Evolutionary conservation across 2,888 invertebrate genomes (phyloP).

Genomic region (Leptinotarsa rubiginosa): DNA sequence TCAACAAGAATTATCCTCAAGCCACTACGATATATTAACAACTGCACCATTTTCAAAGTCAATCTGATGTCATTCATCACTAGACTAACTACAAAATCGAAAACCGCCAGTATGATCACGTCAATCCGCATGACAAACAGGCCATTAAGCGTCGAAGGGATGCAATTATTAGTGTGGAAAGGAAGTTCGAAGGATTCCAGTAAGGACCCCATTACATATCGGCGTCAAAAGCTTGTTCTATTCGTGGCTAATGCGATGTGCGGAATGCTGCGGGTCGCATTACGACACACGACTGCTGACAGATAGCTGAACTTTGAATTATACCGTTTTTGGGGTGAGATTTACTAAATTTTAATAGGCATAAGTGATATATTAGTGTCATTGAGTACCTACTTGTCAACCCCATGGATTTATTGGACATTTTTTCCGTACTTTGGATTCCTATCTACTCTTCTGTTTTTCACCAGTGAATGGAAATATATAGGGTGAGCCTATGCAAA

Average conservation of each 20-base stretch:
- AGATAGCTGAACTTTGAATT: slow-evolving; percentile 48
- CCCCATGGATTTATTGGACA: neutral
- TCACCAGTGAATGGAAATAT: too few species aligned
- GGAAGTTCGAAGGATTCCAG: slow-evolving; percentile 35
- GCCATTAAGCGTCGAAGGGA: slow-evolving; percentile 43
- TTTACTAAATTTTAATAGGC: slow-evolving; percentile 29
- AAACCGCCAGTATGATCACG: too few species aligned
- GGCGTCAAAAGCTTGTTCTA: slow-evolving; percentile 40
- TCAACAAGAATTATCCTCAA: too few species aligned
- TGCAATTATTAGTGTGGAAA: slow-evolving; percentile 39
- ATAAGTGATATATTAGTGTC: neutral
- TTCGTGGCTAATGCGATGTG: slow-evolving; percentile 55
- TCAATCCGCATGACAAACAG: slow-evolving; percentile 30
- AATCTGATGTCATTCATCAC: too few species aligned
- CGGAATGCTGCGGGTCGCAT: slow-evolving; percentile 58
- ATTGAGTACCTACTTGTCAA: neutral
- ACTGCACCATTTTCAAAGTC: too few species aligned
- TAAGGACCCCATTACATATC: neutral
- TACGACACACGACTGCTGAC: slow-evolving; percentile 58
- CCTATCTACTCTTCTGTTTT: too few species aligned
- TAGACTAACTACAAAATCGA: too few species aligned
- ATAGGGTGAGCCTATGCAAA: too few species aligned
- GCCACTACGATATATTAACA: too few species aligned
- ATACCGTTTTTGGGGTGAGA: slow-evolving; percentile 29
- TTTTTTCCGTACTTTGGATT: neutral